Conservation (phyloP, 2,113 vertebrate species). For the Sinosuthora webbiana region DNA sequence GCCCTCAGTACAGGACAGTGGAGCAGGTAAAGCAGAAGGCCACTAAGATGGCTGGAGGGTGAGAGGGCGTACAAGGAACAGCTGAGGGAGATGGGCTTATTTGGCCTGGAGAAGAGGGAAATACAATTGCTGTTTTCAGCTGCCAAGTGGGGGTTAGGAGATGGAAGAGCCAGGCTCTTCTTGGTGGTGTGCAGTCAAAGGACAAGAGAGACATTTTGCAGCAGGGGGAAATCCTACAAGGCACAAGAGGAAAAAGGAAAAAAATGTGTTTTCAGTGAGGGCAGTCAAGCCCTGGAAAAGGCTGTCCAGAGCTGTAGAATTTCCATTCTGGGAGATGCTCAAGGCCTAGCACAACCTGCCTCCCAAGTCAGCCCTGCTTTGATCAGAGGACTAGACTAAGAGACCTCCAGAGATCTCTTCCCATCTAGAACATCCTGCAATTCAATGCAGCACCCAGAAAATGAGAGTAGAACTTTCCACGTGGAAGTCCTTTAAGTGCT, state of each 20-base stretch:
- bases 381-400: neutral
- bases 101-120: neutral
- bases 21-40: neutral
- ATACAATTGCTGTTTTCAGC: neutral
- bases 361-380: neutral
- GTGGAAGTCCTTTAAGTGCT: neutral
- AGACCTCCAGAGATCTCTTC: neutral
- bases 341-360: neutral
- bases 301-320: neutral
- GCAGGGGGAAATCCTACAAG: neutral
- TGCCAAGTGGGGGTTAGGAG: neutral
- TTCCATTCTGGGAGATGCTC: neutral
- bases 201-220: neutral
- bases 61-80: accelerated
- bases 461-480: neutral
- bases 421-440: neutral
- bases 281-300: neutral
- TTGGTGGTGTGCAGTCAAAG: neutral
- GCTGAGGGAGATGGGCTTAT: neutral
- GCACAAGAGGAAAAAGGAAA: neutral
- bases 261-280: accelerated
- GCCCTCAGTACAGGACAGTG: neutral
- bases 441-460: neutral
- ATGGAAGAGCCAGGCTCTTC: neutral
- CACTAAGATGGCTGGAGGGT: neutral